Evolutionary conservation across 1,140 invertebrate species (phyloP), one percentile per base, ranked within the genome.

Genomic region (Ips typographus): DNA sequence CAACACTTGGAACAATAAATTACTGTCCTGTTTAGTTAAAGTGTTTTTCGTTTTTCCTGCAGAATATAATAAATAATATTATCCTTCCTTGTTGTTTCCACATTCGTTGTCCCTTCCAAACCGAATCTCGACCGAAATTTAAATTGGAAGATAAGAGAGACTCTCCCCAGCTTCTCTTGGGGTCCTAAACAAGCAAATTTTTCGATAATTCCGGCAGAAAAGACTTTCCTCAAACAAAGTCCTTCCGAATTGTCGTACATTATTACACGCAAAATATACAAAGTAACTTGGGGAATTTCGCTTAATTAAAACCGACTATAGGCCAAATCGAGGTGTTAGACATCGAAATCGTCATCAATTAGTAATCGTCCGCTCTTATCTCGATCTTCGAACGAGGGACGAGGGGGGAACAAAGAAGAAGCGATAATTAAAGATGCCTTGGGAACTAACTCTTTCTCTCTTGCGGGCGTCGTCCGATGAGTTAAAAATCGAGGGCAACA

Each of bases 371-470:
- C 62, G 44, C 52, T 55, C 22, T 65, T 43, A 55, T 53, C 51
- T 5, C 51, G n/a, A 65, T 65, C 36, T 42, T 22, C 22, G 22
- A 22, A 22, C 22, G 22, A 22, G 22, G 40, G 4, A 7, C 39
- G 37, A 36, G 41, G 42, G 42, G 53, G 4, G 40, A 56, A 51
- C 5, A 3, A 58, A 58, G 38, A 58, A 37, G 38, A 40, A 49
- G 38, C 55, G 64, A 66, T 66, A 66, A 66, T 66, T 66, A 66
- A 66, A 66, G 64, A 66, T 66, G 47, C 53, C 55, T 57, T 66
- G 55, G 53, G 64, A 66, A 57, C 64, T 39, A 8, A 47, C 40
- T 43, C 43, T 61, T 8, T 8, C 7, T 39, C 42, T 55, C 39
- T 42, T 55, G 40, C 52, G 40, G 62, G 60, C 58, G 58, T 61